Evolutionary conservation across 2,797 vertebrate genomes (phyloP), one percentile per base, ranked within the genome.

Genomic region (Loriculus beryllinus): DNA sequence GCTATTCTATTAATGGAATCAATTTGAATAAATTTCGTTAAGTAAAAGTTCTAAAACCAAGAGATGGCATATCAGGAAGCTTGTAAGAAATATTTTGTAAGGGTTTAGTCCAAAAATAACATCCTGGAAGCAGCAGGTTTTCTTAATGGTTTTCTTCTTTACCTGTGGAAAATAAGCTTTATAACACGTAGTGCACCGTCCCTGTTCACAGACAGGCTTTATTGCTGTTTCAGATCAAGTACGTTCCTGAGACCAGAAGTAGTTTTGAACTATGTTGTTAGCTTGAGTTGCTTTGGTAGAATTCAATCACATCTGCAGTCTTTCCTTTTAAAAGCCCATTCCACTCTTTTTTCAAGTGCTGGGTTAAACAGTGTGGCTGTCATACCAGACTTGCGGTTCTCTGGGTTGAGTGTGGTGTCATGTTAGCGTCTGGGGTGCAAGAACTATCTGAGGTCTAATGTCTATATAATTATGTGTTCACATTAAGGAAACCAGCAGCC

Each of bases 11-110:
- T 95, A 94, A 88, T 90, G 77, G 93, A 86, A 95, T 90, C 59
- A 82, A 88, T 93, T 83, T 91, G 92, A 96, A 94, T 94, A 90
- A 69, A 93, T 94, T 65, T 54, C 54, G 70, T 90, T 76, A 91
- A 91, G 67, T 92, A 29, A 69, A 74, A 85, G 29, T 70, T 69
- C 39, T 91, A 79, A 94, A 91, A 93, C 45, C 65, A 92, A 78
- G 63, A 88, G 6, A 67, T 54, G 21, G 33, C 40, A 5, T 70
- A 75, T 86, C 62, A 86, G 40, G 63, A 86, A 69, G 56, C 75
- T 86, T 79, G 40, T 86, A 76, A 88, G 52, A 78, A 78, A 63
- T 59, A 13, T 60, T 83, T 91, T 78, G 7, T 83, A 63, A 56
- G 28, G 9, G 5, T 49, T 94, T 68, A 72, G 19, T 86, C 43